These are phyloP conservation scores for Brachionus rotundiformis DNA, from an alignment of 1,140 invertebrate species.

Conservation along the genomic window DNA sequence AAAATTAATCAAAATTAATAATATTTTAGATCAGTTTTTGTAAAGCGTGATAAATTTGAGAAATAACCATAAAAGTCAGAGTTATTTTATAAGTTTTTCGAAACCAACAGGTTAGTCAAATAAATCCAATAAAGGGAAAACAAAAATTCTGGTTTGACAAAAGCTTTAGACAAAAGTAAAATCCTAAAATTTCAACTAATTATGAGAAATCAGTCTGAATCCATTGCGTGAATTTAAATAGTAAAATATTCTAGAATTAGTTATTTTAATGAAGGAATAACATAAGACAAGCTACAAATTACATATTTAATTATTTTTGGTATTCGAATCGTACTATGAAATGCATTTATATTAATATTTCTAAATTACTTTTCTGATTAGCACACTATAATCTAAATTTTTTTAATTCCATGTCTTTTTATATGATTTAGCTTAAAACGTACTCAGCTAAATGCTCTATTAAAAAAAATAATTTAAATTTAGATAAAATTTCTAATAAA, in stretches of 20 bases:
- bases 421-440: not conserved
- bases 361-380: not conserved
- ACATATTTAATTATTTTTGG: not conserved
- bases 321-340: not conserved
- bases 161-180: slow-evolving; percentile 5
- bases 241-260: not conserved
- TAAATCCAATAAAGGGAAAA: not conserved
- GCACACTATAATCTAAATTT: not conserved
- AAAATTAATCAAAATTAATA: slow-evolving; percentile 13
- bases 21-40: not conserved
- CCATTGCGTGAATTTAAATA: not conserved
- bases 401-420: not conserved
- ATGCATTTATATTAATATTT: not conserved
- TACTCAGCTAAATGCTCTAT: not conserved
- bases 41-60: not conserved
- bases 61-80: not conserved
- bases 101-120: slow-evolving; percentile 40
- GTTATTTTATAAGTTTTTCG: not conserved
- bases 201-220: slow-evolving; percentile 1
- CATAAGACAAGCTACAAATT: not conserved
- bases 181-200: not conserved
- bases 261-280: slow-evolving; percentile 1
- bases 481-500: too few species aligned
- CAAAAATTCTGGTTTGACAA: not conserved
- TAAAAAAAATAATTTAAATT: too few species aligned